Evolutionary conservation across 1,140 invertebrate genomes (phyloP).

Genomic region (Popillia japonica): DNA sequence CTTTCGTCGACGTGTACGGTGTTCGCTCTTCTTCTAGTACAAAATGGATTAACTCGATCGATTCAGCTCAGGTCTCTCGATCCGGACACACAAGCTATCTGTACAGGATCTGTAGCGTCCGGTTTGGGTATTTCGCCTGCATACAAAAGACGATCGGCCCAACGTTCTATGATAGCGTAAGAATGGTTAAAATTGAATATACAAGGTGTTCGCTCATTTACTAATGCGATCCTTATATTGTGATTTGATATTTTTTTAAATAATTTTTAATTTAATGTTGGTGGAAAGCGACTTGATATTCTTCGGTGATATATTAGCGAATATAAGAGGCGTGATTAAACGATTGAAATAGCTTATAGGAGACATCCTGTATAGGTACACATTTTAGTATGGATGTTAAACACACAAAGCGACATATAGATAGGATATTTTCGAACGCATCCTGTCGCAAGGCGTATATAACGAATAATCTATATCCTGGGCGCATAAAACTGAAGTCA

Average conservation of each 20-base stretch:
- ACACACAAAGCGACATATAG: not conserved
- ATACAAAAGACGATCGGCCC: not conserved
- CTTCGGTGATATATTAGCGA: too few species aligned
- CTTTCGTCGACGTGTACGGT: not conserved
- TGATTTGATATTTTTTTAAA: too few species aligned
- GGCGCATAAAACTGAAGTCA: constrained; percentile 48
- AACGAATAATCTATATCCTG: constrained; percentile 54
- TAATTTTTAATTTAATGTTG: too few species aligned
- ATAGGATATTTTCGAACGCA: constrained; percentile 48
- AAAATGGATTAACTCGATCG: constrained; percentile 16
- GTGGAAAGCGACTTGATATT: too few species aligned
- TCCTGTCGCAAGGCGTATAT: constrained; percentile 45
- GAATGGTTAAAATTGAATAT: not conserved
- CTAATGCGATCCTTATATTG: too few species aligned
- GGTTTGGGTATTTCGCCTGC: constrained; percentile 33
- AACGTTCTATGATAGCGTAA: not conserved
- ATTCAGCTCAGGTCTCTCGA: constrained; percentile 39
- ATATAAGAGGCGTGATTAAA: too few species aligned
- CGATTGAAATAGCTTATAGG: too few species aligned
- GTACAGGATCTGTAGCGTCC: constrained; percentile 41
- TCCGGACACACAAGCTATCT: constrained; percentile 36
- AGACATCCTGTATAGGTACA: not conserved
- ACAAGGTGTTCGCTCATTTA: too few species aligned
- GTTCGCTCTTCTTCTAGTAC: not conserved
- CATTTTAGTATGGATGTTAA: not conserved